Conservation (phyloP, 2,797 vertebrate species). For the Huso huso region DNA sequence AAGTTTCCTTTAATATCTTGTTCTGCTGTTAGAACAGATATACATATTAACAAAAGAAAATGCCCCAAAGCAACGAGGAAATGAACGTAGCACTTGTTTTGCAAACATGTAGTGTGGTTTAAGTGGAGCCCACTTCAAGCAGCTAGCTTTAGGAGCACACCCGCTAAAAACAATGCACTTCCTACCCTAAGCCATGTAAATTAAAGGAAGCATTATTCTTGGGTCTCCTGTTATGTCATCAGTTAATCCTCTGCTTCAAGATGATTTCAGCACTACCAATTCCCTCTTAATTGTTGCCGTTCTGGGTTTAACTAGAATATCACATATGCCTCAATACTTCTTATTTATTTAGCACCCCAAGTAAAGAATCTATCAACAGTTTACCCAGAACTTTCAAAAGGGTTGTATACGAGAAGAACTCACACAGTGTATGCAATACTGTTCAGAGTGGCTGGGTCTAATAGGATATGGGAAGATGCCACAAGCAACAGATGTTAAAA, state of each 20-base stretch:
- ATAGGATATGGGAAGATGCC: too few relatives aligned
- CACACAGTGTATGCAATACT: too few relatives aligned
- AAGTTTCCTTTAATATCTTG: conserved; percentile 52
- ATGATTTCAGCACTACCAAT: background rate
- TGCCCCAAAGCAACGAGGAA: conserved; percentile 38
- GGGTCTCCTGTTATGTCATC: background rate
- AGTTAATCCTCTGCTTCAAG: background rate
- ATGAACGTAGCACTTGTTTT: conserved; percentile 61
- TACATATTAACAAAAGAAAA: conserved; percentile 45
- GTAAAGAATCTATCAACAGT: too few relatives aligned
- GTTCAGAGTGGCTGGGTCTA: too few relatives aligned
- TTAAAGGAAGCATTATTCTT: conserved; percentile 7
- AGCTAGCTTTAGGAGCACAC: conserved; percentile 52
- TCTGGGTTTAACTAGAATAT: too few relatives aligned
- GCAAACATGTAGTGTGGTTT: conserved; percentile 66
- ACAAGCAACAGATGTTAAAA: too few relatives aligned
- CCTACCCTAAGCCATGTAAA: background rate
- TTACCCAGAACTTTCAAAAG: too few relatives aligned
- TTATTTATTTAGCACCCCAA: too few relatives aligned
- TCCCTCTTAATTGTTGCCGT: background rate
- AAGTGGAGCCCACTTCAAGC: conserved; percentile 64
- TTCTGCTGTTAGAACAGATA: conserved; percentile 41
- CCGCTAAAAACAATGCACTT: conserved; percentile 52
- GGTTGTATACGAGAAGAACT: too few relatives aligned
- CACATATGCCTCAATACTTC: too few relatives aligned